Evolutionary conservation across 2,888 invertebrate species (phyloP), one percentile per base, ranked within the genome.

Genomic region (Volucella inanis): DNA sequence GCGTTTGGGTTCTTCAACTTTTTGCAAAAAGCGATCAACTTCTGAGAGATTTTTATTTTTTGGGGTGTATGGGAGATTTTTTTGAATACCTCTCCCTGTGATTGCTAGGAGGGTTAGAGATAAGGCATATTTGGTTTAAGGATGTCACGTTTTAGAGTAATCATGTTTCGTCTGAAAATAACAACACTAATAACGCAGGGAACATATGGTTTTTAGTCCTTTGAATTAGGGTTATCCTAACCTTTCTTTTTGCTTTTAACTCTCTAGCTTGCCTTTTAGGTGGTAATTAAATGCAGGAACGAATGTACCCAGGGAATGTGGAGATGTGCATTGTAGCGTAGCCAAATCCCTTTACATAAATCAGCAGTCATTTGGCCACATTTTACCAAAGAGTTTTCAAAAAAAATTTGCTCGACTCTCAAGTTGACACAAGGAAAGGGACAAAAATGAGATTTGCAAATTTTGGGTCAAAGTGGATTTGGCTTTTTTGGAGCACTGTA

Each of bases 171-270:
- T 70, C 57, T 57, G 70, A 70, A 62, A 61, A 22, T 70, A 70
- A 71, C 70, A 78, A 78, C 49, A 62, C 62, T 78, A 78, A 78
- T 78, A 64, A 71, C 77, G 57, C 18, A 49, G 54, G 77, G 55
- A 78, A 78, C 77, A 78, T 78, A 71, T 78, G 77, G 62, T 57
- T 41, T 49, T 55, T 64, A 64, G 70, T 70, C 70, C 70, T 64
- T 78, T 55, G 70, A 78, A 78, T 78, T 78, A 78, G 77, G 77
- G 77, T 78, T 78, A 43, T 61, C n/a, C 45, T 15, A 70, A 70
- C 77, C 55, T 71, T 70, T 62, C 59, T 65, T 45, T 47, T 64
- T 52, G 11, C 11, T 67, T 54, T 22, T 31, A 22, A 15, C n/a
- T 31, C 11, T 54, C n/a, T n/a, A 18, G 10, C 11, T 41, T 52